A percentile compares a stretch with the other conserved stretches of the same genome.
Evolutionary conservation across 2,888 invertebrate genomes (phyloP).

Genomic region (Carcina quercana): DNA sequence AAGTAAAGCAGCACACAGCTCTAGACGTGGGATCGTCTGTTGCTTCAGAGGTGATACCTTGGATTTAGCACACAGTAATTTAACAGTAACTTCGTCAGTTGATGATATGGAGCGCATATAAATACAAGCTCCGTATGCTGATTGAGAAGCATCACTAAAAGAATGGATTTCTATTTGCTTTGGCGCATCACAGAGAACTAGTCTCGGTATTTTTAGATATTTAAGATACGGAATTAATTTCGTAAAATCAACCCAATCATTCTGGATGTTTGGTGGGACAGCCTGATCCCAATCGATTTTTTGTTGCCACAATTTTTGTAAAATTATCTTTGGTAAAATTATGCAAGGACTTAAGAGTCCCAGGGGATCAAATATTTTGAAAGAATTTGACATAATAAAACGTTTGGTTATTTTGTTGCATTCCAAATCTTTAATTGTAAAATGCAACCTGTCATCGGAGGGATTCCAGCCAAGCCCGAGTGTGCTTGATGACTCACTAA

Average conservation of each 20-base stretch:
- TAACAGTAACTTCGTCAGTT: slow-evolving; percentile 5
- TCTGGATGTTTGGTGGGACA: slow-evolving; percentile 6
- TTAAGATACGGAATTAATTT: not conserved
- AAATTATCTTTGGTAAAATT: slow-evolving; percentile 12
- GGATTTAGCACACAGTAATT: slow-evolving; percentile 17
- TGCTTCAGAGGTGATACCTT: slow-evolving; percentile 12
- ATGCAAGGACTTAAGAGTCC: slow-evolving; percentile 13
- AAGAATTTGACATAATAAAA: slow-evolving; percentile 16
- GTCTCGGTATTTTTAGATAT: slow-evolving; percentile 7
- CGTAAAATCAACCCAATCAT: slow-evolving; percentile 1
- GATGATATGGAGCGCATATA: slow-evolving; percentile 5
- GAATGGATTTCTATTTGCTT: slow-evolving; percentile 11
- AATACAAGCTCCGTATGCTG: slow-evolving; percentile 12
- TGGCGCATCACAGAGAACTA: slow-evolving; percentile 5
- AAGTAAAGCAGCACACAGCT: not conserved
- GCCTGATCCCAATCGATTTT: slow-evolving; percentile 14
- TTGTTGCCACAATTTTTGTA: slow-evolving; percentile 13
- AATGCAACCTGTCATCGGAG: slow-evolving; percentile 10
- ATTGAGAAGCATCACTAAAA: slow-evolving; percentile 15
- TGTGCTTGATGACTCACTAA: slow-evolving; percentile 16
- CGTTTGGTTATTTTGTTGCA: slow-evolving; percentile 12
- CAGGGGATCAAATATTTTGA: slow-evolving; percentile 16
- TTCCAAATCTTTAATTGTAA: slow-evolving; percentile 9
- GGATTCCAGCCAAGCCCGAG: slow-evolving; percentile 19
- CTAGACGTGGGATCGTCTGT: not conserved